Conservation (phyloP, 1,140 invertebrate species). For the Atopsyche davidsoni region DNA sequence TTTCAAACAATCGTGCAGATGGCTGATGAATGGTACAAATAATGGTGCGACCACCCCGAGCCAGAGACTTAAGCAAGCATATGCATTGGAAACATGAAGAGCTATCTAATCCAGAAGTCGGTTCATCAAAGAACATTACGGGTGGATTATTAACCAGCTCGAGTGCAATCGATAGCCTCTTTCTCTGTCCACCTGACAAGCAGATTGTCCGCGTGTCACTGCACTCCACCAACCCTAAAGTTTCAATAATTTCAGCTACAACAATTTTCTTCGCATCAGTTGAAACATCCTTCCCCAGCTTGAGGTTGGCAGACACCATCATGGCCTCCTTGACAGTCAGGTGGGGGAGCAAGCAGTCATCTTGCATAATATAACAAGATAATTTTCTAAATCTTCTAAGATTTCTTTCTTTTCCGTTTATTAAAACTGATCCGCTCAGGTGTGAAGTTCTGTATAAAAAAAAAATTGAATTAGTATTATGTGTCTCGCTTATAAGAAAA, state of each 20-base stretch:
- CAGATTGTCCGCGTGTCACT: constrained; percentile 70
- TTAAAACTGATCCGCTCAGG: constrained; percentile 67
- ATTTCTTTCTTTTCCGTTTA: constrained; percentile 82
- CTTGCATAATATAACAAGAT: constrained; percentile 96
- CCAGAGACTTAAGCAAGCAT: constrained; percentile 70
- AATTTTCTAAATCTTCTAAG: constrained; percentile 82
- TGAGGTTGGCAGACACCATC: constrained; percentile 86
- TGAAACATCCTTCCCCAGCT: constrained; percentile 76
- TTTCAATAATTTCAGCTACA: constrained; percentile 78
- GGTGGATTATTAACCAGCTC: constrained; percentile 87
- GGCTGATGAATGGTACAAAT: constrained; percentile 97
- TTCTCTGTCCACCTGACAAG: constrained; percentile 89
- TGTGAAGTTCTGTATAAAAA: constrained; percentile 60
- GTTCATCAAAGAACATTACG: constrained; percentile 96
- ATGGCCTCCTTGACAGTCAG: constrained; percentile 85
- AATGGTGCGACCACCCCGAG: constrained; percentile 79
- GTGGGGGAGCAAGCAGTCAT: constrained; percentile 83
- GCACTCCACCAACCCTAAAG: constrained; percentile 65
- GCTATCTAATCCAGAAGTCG: constrained; percentile 92
- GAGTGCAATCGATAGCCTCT: constrained; percentile 83
- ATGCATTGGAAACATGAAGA: constrained; percentile 90
- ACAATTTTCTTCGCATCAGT: constrained; percentile 69
- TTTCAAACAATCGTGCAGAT: constrained; percentile 89
- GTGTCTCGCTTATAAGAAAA: no score
- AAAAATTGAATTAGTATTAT: no score